phyloP scores from a whole-genome alignment of 2,888 invertebrate species.

The Melipona beecheii region DNA sequence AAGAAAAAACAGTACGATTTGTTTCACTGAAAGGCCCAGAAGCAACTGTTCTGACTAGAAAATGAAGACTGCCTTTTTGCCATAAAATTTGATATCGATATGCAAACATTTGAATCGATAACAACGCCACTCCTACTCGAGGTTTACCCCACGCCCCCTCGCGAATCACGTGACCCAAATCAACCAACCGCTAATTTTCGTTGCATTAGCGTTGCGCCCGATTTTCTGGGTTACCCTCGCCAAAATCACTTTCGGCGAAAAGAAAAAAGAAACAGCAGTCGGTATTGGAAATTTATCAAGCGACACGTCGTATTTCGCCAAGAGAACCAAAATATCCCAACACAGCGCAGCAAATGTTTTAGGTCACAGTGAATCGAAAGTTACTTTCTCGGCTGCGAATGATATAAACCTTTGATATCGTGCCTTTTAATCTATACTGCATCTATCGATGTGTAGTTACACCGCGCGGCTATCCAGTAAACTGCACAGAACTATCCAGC shows the following conservation, averaged over 20 bases:
- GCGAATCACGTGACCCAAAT: too few species aligned
- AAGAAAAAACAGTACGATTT: background rate
- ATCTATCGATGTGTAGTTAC: background rate
- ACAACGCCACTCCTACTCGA: too few species aligned
- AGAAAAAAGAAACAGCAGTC: background rate
- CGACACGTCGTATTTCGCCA: background rate
- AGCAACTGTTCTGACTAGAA: too few species aligned
- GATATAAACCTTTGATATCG: background rate
- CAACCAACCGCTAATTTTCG: too few species aligned
- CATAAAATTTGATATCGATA: too few species aligned
- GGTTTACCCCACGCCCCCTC: too few species aligned
- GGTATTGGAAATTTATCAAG: constrained; percentile 1
- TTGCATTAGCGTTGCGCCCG: too few species aligned
- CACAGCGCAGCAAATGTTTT: background rate
- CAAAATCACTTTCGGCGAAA: too few species aligned
- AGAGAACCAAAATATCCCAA: background rate
- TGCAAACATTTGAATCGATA: too few species aligned
- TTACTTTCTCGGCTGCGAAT: background rate
- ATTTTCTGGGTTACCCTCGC: too few species aligned
- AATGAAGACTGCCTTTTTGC: too few species aligned
- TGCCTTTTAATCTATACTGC: background rate
- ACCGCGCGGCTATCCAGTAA: background rate
- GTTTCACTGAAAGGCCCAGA: too few species aligned
- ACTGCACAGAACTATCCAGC: background rate
- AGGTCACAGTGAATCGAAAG: background rate